Percentiles rank a stretch among this genome's conserved stretches.
Evolutionary conservation across 2,888 invertebrate species (phyloP).

Genomic region (Trichopria drosophilae): DNA sequence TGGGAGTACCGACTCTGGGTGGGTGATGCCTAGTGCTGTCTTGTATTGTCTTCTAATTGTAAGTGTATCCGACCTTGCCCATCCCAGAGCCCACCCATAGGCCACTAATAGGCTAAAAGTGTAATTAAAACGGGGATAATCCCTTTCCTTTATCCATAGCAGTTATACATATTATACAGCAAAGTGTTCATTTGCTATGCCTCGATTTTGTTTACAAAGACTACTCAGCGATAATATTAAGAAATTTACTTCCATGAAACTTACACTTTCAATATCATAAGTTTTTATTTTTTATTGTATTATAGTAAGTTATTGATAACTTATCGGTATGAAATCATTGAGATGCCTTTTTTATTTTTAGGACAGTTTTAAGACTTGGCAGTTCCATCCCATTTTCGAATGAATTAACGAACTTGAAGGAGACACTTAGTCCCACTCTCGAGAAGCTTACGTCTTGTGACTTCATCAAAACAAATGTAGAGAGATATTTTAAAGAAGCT

Average conservation of each 20-base stretch:
- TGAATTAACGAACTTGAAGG: conserved; percentile 70
- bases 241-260: background rate
- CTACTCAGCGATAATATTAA: background rate
- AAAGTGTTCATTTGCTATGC: no score
- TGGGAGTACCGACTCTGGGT: no score
- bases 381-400: conserved; percentile 74
- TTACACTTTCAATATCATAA: background rate
- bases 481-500: conserved; percentile 77
- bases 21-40: no score
- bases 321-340: background rate
- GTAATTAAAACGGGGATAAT: no score
- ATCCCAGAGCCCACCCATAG: no score
- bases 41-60: no score
- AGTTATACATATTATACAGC: no score
- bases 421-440: conserved; percentile 76
- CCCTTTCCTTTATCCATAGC: no score
- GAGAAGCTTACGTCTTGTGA: conserved; percentile 78
- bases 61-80: no score
- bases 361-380: conserved; percentile 80
- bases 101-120: no score
- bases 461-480: conserved; percentile 83
- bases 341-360: conserved; percentile 49
- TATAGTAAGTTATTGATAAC: background rate
- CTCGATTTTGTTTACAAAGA: no score
- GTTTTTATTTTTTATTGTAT: background rate